These are phyloP conservation scores for Selene dorsalis DNA, from an alignment of 2,797 vertebrate species.

Conservation along the genomic window DNA sequence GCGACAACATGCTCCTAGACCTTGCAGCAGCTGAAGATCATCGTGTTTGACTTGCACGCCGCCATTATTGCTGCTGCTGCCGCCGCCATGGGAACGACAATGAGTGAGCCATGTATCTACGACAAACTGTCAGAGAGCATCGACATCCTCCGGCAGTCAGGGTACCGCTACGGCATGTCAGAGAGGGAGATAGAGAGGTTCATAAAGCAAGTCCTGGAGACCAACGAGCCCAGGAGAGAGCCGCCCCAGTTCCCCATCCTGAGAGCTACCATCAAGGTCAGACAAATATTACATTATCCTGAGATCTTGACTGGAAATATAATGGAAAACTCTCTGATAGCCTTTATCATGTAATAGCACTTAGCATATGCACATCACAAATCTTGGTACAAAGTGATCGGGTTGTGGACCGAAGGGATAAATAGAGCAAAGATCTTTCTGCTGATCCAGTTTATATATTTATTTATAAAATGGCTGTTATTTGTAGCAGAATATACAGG, in stretches of 20 bases:
- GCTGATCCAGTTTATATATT: neutral
- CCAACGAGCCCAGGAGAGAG: conserved; percentile 91
- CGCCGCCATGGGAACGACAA: conserved; percentile 88
- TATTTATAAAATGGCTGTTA: neutral
- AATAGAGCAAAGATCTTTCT: too few relatives aligned
- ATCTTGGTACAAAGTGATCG: too few relatives aligned
- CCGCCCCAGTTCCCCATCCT: conserved; percentile 90
- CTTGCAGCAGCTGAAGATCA: neutral
- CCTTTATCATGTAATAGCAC: neutral
- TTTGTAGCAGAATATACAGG: neutral
- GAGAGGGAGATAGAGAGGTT: conserved; percentile 96
- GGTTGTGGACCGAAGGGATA: too few relatives aligned
- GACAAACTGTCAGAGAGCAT: conserved; percentile 95
- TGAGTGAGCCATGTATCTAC: conserved; percentile 93
- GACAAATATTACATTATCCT: neutral
- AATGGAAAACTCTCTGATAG: neutral
- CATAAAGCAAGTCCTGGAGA: conserved; percentile 94
- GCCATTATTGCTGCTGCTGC: neutral
- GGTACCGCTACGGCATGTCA: conserved; percentile 95
- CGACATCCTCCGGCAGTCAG: conserved; percentile 93
- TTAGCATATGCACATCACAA: neutral
- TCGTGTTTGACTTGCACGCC: conserved; percentile 12
- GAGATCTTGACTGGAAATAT: neutral
- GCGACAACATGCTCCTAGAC: conserved; percentile 45
- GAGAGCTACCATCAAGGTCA: conserved; percentile 88